Evolutionary conservation across 2,888 invertebrate species (phyloP), one percentile per base, ranked within the genome.

Genomic region (Andrena flavipes): DNA sequence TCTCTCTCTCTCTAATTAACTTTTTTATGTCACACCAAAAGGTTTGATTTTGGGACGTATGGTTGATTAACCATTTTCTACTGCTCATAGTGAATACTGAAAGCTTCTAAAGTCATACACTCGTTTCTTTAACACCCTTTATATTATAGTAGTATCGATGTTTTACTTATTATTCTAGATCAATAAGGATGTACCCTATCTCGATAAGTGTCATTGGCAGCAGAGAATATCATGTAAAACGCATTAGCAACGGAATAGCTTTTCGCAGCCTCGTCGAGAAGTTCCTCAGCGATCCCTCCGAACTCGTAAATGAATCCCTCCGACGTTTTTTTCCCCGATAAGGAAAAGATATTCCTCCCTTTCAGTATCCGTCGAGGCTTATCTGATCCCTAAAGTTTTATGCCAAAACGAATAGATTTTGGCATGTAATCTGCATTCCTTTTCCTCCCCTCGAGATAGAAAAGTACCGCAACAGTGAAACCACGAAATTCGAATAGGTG

Each of bases 281-380:
- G 10, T 56, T 48, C 20, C 8, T 13, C 10, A 1, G 8, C 56
- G n/a, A 59, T 20, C 64, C 64, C 35, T 48, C 26, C 49, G 72
- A 64, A 59, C 71, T 48, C 64, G 48, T 51, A 76, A 76, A 72
- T 64, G 64, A 76, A 71, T 63, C 76, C 49, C 23, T 26, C 42
- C 29, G 20, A 13, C 49, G 54, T 63, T 54, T n/a, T 30, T 10
- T 6, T 30, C 16, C 20, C n/a, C 29, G 72, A 76, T 64, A 64
- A 63, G 59, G 59, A 49, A 2, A 29, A 56, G 13, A 64, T 64
- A 72, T 48, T 4, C 35, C 16, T 20, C 26, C 33, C 42, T 51
- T 63, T 76, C 70, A 54, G n/a, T 54, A 63, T 10, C 16, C 30
- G n/a, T 42, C 30, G 54, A 33, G 23, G 56, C 56, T 30, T 71